Conservation (phyloP, 2,113 vertebrate genomes). For the Guaruba guarouba region DNA sequence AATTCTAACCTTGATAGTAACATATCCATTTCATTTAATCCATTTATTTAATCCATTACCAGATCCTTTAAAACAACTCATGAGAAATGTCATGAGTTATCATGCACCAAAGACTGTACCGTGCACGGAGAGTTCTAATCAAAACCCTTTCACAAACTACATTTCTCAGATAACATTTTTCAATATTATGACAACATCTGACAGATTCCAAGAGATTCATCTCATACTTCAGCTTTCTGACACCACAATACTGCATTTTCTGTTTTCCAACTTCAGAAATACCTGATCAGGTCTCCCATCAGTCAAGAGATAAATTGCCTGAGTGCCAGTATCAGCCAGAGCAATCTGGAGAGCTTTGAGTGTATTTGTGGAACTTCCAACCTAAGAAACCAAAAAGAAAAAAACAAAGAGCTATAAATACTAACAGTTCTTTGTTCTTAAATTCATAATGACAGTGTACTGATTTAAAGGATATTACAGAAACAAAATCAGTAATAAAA, state of each 20-base stretch:
- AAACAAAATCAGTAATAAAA: not conserved
- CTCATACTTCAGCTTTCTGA: not conserved
- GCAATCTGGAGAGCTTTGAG: conserved; percentile 77
- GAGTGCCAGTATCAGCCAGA: conserved; percentile 72
- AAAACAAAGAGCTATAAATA: not conserved
- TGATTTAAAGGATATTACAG: not conserved
- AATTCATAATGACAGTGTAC: not conserved
- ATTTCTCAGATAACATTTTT: not conserved
- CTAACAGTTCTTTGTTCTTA: not conserved
- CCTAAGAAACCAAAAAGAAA: conserved; percentile 53
- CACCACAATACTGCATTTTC: not conserved
- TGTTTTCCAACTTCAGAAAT: conserved; percentile 11
- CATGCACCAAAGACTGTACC: not conserved
- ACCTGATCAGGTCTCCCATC: conserved; percentile 86
- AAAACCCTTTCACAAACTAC: not conserved
- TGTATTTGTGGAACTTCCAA: conserved; percentile 80
- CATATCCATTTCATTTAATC: not conserved
- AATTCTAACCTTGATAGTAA: not conserved
- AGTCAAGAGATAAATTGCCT: conserved; percentile 81
- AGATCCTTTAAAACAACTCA: not conserved
- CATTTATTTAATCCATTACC: not conserved
- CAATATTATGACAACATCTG: not conserved
- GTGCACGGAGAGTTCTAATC: not conserved
- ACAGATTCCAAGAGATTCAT: not conserved
- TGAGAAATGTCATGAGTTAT: not conserved